Base-by-base conservation (phyloP, 2,888 invertebrate genomes). In the Catocala fraxini region DNA sequence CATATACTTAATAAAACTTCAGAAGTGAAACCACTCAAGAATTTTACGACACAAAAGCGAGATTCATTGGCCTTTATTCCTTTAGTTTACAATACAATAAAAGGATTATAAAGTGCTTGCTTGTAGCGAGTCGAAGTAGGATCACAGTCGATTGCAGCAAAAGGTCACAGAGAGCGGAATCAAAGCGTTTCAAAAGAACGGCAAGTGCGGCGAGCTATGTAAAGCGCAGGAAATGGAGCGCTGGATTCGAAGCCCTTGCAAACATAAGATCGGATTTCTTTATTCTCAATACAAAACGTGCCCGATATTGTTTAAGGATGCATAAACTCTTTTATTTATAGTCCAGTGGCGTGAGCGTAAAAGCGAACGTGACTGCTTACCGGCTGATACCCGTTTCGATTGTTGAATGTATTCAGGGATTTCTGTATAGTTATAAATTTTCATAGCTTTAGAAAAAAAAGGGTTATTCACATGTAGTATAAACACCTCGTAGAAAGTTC, bases 221-320 rank as follows among this genome's bases (percentile, higher is more conserved):
- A 75, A 77, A 77, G 59, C 59, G 63, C 56, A 72, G 72, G 72
- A 77, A 77, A 76, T 76, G 63, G 65, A 48, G 39, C 48, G 49
- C 51, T 59, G 10, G 15, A 64, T 48, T 66, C 55, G 34, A 63
- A 67, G 48, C 56, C 59, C 51, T 51, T 53, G 41, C 35, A 56
- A 65, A 70, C 25, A 69, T 69, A 68, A 53, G 51, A 61, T 59
- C 60, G 42, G 51, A 61, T 41, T 63, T 54, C 45, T 59, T 65
- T 70, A 25, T 47, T 55, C 15, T 46, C 34, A 58, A 48, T 53
- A 46, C 11, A 52, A 11, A 58, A 10, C 12, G 6, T 49, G 15
- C 25, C 47, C 9, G 47, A 25, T 47, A 25, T 47, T 47, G 25
- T 47, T 7, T 47, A n/a, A 43, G n/a, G 43, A 43, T 43, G 11